These are phyloP conservation scores for Chaetops frenatus DNA, from an alignment of 2,113 vertebrate species.

Conservation along the genomic window DNA sequence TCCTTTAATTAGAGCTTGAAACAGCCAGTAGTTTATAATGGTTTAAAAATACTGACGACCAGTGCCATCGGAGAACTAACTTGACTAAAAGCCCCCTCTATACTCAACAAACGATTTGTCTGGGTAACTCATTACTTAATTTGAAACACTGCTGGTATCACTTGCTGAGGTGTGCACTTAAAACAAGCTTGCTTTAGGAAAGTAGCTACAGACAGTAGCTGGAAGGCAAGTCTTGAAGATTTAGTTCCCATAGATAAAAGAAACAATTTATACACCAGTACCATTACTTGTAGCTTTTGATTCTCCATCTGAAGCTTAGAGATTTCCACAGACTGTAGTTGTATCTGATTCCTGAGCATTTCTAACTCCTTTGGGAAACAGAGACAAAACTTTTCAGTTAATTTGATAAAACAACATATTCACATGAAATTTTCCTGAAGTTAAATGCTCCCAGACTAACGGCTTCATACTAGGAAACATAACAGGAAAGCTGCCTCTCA, in stretches of 20 bases:
- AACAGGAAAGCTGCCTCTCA: background rate
- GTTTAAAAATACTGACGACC: background rate
- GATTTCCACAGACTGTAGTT: slow-evolving; percentile 80
- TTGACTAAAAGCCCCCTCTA: background rate
- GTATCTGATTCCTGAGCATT: slow-evolving; percentile 76
- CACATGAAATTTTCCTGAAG: background rate
- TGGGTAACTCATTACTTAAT: background rate
- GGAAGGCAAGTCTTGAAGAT: background rate
- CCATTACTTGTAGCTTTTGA: slow-evolving; percentile 76
- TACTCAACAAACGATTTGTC: background rate
- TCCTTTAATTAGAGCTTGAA: background rate
- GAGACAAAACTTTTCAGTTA: background rate
- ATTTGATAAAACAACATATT: background rate
- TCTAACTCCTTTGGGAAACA: slow-evolving; percentile 79
- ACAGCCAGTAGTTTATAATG: too few species aligned
- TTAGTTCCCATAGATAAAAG: background rate
- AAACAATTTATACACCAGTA: slow-evolving; percentile 55
- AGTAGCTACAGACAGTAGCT: background rate
- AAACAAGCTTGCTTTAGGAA: background rate
- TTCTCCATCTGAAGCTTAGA: slow-evolving; percentile 80
- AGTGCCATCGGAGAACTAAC: background rate
- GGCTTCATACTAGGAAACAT: rapidly evolving
- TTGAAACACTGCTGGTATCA: background rate
- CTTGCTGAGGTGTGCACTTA: background rate
- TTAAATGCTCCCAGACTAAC: background rate